Base-by-base conservation (phyloP, 2,888 invertebrate genomes). In the Sylvicola fuscatus region DNA sequence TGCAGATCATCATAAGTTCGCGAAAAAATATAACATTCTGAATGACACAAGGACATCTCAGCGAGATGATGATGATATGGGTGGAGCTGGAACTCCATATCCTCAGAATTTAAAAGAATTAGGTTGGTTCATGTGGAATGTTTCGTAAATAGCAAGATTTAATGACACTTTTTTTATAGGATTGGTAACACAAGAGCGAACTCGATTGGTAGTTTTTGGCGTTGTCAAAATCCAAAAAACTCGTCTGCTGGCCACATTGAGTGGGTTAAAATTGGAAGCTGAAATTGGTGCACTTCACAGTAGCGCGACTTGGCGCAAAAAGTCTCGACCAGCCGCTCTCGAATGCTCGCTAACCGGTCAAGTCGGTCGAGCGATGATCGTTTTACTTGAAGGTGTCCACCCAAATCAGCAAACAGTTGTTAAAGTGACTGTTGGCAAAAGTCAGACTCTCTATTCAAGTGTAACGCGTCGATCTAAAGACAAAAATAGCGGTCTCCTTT, bases 371-470 rank as follows among this genome's bases (percentile, higher is more conserved):
- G 82, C 90, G 14, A 86, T 82, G 79, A 87, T 93, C 41, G 84
- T 87, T 33, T 62, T 93, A 39, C 61, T 92, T 1, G 93, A 93
- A 59, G 92, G 92, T 14, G 74, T 77, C 7, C 79, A 86, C 1
- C 90, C 90, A 0, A 80, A 72, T 56, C 83, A 89, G 53, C 90
- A 92, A 58, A 92, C 92, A 21, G 90, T 95, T 13, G 92, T 93
- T 0, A 84, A 87, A 49, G 80, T 92, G 27, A 82, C 81, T 15
- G 80, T 92, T 33, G 89, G 86, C 41, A 89, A 89, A 56, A 87
- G 89, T 1, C 89, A 90, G 50, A 83, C 86, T 2, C 61, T 93
- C 35, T 89, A 90, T 59, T 89, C 90, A 2, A 86, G 86, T 52
- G 70, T 74, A 45, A 78, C 75, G 8, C 69, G 75, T 47, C 65